Conservation (phyloP, 2,888 invertebrate genomes). For the Empis livida region DNA sequence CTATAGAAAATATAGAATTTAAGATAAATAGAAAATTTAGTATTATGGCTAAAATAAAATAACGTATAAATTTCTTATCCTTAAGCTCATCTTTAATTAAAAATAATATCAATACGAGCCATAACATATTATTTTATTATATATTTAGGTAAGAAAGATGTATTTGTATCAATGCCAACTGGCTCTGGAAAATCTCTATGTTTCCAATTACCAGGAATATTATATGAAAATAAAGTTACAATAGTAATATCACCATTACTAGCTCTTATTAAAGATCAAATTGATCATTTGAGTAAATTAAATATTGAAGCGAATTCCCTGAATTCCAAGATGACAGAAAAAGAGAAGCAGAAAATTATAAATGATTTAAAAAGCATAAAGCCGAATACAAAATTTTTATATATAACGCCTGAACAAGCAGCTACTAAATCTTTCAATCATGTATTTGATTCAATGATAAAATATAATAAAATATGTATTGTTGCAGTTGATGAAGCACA, state of each 20-base stretch:
- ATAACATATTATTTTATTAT: no score
- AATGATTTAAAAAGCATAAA: conserved; percentile 59
- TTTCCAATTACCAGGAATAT: conserved; percentile 88
- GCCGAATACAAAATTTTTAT: conserved; percentile 73
- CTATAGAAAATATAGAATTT: no score
- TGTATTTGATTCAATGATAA: conserved; percentile 53
- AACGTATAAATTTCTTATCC: no score
- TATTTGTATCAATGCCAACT: conserved; percentile 96
- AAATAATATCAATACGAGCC: no score
- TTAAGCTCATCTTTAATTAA: no score
- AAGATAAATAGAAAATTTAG: no score
- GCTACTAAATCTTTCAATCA: conserved; percentile 62
- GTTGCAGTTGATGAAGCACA: conserved; percentile 96
- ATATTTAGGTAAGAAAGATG: conserved; percentile 74
- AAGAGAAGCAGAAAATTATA: conserved; percentile 64
- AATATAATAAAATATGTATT: conserved; percentile 68
- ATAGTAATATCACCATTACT: conserved; percentile 92
- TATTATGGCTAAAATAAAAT: no score
- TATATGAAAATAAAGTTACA: conserved; percentile 67
- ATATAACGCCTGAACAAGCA: conserved; percentile 95
- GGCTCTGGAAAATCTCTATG: conserved; percentile 96
- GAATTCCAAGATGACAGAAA: conserved; percentile 76
- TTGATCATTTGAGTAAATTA: conserved; percentile 65
- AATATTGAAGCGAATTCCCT: conserved; percentile 78
- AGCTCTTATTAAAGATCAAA: conserved; percentile 94